Evolutionary conservation across 2,113 vertebrate genomes (phyloP), one percentile per base, ranked within the genome.

Genomic region (Leptobrachium ailaonicum): DNA sequence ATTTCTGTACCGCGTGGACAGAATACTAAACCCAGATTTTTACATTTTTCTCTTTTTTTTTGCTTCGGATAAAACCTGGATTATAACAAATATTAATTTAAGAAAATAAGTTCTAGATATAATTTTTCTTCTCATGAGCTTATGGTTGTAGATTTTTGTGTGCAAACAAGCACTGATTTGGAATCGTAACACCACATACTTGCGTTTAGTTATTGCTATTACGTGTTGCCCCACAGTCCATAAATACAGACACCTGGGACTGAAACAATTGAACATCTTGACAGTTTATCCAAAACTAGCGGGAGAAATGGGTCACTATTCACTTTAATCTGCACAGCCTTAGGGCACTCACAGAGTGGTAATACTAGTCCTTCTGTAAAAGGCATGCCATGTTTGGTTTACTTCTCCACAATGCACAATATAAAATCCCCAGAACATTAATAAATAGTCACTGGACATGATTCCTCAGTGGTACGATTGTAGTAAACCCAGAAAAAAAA

Each of bases 401-500:
- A 74, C 42, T 41, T 68, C 60, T 54, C 6, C 47, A 32, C 8
- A 72, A 60, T 54, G 40, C 6, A 62, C 53, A 84, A 32, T 82
- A 79, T 56, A 4, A 77, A 85, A 45, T 79, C 82, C 86, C 83
- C 82, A 80, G 81, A 84, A 83, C 80, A 85, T 13, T 87, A 84
- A 87, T 87, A 89, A 90, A 87, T 87, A 89, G 89, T 83, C 88
- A 92, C 89, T 92, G 90, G 88, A 90, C 89, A 87, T 82, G 83
- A 87, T 83, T 88, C 82, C 71, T 85, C 79, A 83, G 76, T 82
- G 72, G 85, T 85, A 80, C 83, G 63, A 77, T 82, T 87, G 90
- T 86, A 89, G 86, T 83, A 85, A 87, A 81, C 88, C 83, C 85
- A 86, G 50, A 43, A 84, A 90, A 83, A 68, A 87, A 77, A 90